Percentiles rank a stretch among this genome's conserved stretches.
Conservation (phyloP, 2,797 vertebrate species). For the Cuniculus paca region DNA sequence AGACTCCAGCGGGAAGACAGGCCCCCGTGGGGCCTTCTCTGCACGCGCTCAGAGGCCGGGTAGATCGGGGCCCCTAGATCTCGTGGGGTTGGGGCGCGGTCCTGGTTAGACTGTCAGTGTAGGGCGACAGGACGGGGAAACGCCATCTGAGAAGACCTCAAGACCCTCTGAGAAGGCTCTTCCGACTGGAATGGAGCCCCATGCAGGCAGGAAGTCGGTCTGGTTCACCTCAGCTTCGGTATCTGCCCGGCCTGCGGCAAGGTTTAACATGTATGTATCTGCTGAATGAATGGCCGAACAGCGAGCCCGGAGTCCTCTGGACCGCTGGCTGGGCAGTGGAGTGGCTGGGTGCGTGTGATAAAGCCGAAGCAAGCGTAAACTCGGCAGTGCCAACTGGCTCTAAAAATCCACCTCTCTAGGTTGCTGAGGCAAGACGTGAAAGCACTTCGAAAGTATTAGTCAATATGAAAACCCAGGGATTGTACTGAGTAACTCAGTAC, state of each 20-base stretch:
- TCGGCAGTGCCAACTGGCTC: not conserved
- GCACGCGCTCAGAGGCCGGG: not conserved
- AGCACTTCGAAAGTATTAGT: constrained; percentile 41
- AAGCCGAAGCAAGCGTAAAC: not conserved
- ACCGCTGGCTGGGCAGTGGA: not conserved
- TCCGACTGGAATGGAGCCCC: not conserved
- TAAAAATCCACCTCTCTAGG: not conserved
- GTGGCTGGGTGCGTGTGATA: not conserved
- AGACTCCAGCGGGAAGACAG: not conserved
- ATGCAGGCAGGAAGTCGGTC: not conserved
- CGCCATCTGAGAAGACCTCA: not conserved
- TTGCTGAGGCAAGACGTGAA: not conserved
- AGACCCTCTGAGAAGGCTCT: not conserved
- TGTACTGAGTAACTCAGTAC: constrained; percentile 2
- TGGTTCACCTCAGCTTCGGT: not conserved
- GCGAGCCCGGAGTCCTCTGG: not conserved
- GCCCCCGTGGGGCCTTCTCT: not conserved
- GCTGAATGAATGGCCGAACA: not conserved
- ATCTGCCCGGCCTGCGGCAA: not conserved
- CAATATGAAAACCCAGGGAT: constrained; percentile 1
- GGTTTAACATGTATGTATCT: not conserved
- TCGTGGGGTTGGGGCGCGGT: not conserved
- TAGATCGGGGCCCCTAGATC: not conserved
- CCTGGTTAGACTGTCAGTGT: not conserved
- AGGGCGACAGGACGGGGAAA: not conserved